phyloP scores from a whole-genome alignment of 2,797 vertebrate genomes.

The Pristis pectinata region DNA sequence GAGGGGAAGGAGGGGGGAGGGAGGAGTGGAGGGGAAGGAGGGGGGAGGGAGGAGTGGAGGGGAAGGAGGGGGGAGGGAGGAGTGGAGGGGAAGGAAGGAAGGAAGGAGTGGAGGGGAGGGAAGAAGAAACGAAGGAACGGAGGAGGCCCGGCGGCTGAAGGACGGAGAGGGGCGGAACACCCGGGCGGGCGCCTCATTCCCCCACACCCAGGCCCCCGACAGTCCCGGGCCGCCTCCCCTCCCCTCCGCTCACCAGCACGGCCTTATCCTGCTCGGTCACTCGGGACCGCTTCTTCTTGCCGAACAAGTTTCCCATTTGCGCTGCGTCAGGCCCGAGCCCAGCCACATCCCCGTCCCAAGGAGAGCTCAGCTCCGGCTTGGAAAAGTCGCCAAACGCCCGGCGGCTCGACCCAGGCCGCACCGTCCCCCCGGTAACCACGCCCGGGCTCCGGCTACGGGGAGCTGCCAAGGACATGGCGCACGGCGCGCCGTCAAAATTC shows the following conservation, averaged over 20 bases:
- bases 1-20: too few relatives aligned
- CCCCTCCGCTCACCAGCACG: constrained; percentile 45
- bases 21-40: too few relatives aligned
- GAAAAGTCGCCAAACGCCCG: constrained; percentile 44
- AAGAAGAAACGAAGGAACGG: too few relatives aligned
- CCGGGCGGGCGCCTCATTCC: neutral
- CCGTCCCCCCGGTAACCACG: neutral
- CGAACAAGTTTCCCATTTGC: constrained; percentile 80
- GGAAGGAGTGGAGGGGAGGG: too few relatives aligned
- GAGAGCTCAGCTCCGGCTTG: neutral
- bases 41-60: too few relatives aligned
- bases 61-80: too few relatives aligned
- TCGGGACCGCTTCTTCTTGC: constrained; percentile 75
- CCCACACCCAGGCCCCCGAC: neutral
- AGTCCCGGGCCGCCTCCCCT: too few relatives aligned
- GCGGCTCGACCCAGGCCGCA: neutral
- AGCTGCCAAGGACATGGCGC: neutral
- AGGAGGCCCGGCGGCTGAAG: neutral
- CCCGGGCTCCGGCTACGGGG: neutral
- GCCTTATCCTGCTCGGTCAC: constrained; percentile 85
- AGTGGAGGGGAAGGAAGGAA: neutral
- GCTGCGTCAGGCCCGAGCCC: constrained; percentile 27
- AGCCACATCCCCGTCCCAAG: neutral
- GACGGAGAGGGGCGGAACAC: neutral
- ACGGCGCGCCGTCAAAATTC: neutral